Evolutionary conservation across 1,140 invertebrate genomes (phyloP), one percentile per base, ranked within the genome.

Genomic region (Pinna nobilis): DNA sequence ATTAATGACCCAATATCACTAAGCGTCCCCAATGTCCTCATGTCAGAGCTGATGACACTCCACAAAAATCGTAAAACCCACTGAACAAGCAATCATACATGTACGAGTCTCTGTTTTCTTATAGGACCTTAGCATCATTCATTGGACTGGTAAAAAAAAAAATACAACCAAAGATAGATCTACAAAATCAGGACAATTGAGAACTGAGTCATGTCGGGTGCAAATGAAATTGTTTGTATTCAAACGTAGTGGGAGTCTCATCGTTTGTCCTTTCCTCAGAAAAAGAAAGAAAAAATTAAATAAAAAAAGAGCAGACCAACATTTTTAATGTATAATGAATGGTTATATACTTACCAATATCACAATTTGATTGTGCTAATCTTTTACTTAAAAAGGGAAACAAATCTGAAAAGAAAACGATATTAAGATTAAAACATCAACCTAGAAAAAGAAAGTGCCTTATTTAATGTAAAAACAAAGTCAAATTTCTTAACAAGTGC

Each of bases 331-430:
- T n/a, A n/a, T n/a, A n/a, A n/a, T n/a, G n/a, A n/a, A n/a, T n/a
- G n/a, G n/a, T 7, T 49, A 64, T 25, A 25, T 37, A 78, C 80
- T 84, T 80, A 85, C 83, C 83, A 50, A 81, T 79, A 81, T 80
- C 79, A 76, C 53, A 79, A 49, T 74, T 75, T 13, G 87, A 84
- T 74, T 86, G 85, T 57, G 82, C 84, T 47, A 88, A 79, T 72
- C 87, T 77, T 74, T 84, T 82, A 76, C 86, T 87, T 47, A 96
- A 89, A 88, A 93, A 95, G 33, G 95, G 94, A 87, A 95, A 95
- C 68, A 95, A 91, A 86, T 93, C 91, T 90, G 81, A n/a, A 84
- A 84, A 70, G 72, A 66, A 67, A 73, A 15, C 15, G 25, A 47
- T 71, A 28, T 18, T n/a, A n/a, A 64, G 37, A 71, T 23, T 15